Conservation (phyloP, 2,888 invertebrate species). For the Diogma glabrata region DNA sequence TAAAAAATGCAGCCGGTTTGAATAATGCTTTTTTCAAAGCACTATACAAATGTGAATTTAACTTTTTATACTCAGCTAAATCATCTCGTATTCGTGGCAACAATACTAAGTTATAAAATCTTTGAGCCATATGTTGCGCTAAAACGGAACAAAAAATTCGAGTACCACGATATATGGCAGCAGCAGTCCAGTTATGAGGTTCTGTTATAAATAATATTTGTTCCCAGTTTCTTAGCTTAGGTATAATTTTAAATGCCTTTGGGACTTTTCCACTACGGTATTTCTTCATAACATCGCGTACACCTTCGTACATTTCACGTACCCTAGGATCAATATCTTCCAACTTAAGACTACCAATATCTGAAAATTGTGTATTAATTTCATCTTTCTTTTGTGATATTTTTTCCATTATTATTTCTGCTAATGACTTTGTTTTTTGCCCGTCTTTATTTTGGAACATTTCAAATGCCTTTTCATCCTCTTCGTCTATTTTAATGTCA, state of each 20-base stretch:
- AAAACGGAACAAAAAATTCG: conserved; percentile 95
- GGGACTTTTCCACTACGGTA: conserved; percentile 95
- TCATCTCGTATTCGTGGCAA: conserved; percentile 90
- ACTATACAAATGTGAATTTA: conserved; percentile 94
- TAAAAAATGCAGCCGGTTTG: conserved; percentile 98
- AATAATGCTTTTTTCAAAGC: conserved; percentile 86
- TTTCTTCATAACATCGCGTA: conserved; percentile 71
- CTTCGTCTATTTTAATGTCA: conserved; percentile 67
- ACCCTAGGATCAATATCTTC: conserved; percentile 78
- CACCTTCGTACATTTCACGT: conserved; percentile 80
- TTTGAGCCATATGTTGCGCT: conserved; percentile 91
- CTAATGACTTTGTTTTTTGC: conserved; percentile 57
- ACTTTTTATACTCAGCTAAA: conserved; percentile 83
- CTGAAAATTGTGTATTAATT: conserved; percentile 73
- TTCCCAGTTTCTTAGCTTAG: conserved; percentile 88
- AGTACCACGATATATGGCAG: conserved; percentile 80
- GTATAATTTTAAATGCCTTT: conserved; percentile 95
- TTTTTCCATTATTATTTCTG: conserved; percentile 86
- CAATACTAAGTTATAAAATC: conserved; percentile 87
- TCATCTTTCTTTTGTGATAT: conserved; percentile 88
- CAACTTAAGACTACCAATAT: conserved; percentile 59
- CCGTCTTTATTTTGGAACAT: conserved; percentile 45
- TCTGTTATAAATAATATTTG: conserved; percentile 77
- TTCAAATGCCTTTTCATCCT: conserved; percentile 78
- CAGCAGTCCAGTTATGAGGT: conserved; percentile 95